These are phyloP conservation scores for Psilopogon haemacephalus DNA, from an alignment of 2,113 vertebrate species.

Conservation along the genomic window DNA sequence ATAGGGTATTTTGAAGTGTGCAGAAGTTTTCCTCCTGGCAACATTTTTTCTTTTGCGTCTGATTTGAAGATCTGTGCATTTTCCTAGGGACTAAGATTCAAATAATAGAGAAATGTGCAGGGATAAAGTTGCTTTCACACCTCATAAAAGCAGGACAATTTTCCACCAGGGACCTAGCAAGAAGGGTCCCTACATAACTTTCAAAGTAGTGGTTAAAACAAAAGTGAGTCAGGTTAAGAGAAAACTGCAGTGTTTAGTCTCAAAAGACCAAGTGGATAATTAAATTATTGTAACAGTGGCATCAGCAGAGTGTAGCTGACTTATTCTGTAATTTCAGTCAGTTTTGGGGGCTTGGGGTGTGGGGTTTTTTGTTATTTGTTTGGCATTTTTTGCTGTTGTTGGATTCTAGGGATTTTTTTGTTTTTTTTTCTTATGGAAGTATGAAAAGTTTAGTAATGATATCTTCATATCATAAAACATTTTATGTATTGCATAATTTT, in stretches of 20 bases:
- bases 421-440: not conserved
- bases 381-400: too few relatives aligned
- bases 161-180: constrained; percentile 6
- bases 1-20: not conserved
- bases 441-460: not conserved
- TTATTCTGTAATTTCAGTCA: not conserved
- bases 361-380: too few relatives aligned
- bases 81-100: constrained; percentile 19
- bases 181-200: not conserved
- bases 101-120: not conserved
- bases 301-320: not conserved
- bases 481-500: not conserved
- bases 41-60: constrained; percentile 19
- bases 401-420: too few relatives aligned
- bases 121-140: constrained; percentile 26
- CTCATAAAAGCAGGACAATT: constrained; percentile 37
- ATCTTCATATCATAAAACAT: not conserved
- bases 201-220: constrained; percentile 35
- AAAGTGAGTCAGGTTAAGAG: not conserved
- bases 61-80: not conserved
- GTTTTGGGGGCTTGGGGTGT: too few relatives aligned
- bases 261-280: not conserved
- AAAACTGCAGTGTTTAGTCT: not conserved
- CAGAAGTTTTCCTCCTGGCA: not conserved
- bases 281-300: not conserved